phyloP scores from a whole-genome alignment of 2,797 vertebrate genomes.

The Poeciliopsis presidionis region DNA sequence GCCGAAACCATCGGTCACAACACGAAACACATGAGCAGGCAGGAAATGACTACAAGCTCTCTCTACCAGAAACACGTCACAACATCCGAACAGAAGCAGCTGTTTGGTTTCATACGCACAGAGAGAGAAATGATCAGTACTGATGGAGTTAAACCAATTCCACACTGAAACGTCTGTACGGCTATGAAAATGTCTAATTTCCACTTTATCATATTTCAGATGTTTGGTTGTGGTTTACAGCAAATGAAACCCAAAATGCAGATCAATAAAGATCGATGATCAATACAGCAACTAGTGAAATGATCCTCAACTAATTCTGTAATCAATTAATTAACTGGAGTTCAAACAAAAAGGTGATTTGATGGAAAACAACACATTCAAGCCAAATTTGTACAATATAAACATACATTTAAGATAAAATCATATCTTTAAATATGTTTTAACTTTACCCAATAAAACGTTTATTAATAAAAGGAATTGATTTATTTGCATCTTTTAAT shows the following conservation, averaged over 20 bases:
- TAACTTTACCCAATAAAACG: no score
- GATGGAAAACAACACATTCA: no score
- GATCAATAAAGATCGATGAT: not conserved
- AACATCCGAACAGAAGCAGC: not conserved
- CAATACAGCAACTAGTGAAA: not conserved
- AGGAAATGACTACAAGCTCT: not conserved
- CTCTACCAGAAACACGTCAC: not conserved
- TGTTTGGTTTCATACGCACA: not conserved
- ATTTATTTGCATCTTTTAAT: no score
- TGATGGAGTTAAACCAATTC: not conserved
- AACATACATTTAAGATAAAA: no score
- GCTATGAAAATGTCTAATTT: not conserved
- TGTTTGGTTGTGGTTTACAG: not conserved
- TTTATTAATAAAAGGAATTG: no score
- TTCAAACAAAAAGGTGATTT: no score
- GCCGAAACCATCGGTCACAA: not conserved
- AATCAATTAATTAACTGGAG: no score
- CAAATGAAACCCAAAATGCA: not conserved
- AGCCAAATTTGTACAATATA: no score
- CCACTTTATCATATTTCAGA: not conserved
- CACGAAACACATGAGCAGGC: slow-evolving; percentile 6
- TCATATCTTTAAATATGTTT: no score
- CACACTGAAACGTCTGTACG: not conserved
- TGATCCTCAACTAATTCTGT: no score
- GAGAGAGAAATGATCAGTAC: not conserved